Base-by-base conservation (phyloP, 2,113 vertebrate species). In the Lates calcarifer region DNA sequence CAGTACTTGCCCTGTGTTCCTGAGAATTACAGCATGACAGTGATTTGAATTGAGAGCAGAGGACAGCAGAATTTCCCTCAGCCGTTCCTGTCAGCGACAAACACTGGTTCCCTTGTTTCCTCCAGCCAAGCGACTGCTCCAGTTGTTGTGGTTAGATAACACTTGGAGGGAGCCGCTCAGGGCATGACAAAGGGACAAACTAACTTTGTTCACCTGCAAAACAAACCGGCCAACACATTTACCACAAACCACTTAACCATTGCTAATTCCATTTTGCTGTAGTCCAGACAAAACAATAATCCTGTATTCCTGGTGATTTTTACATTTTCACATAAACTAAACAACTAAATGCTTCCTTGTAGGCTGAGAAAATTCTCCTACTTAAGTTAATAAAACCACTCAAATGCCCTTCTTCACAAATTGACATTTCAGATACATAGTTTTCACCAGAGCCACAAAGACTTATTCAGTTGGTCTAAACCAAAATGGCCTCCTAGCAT, bases 91-190 rank as follows among this genome's bases (percentile, higher is more conserved):
- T 73, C 61, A 2, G 80, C n/a, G 55, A 61, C 77, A 22, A 82
- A 94, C 93, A 93, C 85, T 85, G 71, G 39, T 61, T 12, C 67
- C 78, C 84, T 91, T 92, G 91, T 93, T 75, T 72, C 31, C 67
- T 37, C 70, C 67, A 22, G 82, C 82, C 58, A 28, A 58, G 82
- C 61, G 45, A 75, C 77, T 26, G 84, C 86, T 90, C 56, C 82
- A 70, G 81, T 93, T 90, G 85, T 90, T 89, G 77, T 85, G 85
- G 83, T 90, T 83, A 61, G 77, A 89, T 88, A 90, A 90, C 77
- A 67, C 58, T 78, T 81, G 69, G 82, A 90, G 64, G n/a, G 51
- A 73, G 79, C 37, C 58, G 14, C 39, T 10, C 56, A 85, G 56
- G 58, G 76, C 73, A 26, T 0, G 35, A 31, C 53, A 47, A 65